Evolutionary conservation across 2,113 vertebrate genomes (phyloP), one percentile per base, ranked within the genome.

Genomic region (Aramus guarauna): DNA sequence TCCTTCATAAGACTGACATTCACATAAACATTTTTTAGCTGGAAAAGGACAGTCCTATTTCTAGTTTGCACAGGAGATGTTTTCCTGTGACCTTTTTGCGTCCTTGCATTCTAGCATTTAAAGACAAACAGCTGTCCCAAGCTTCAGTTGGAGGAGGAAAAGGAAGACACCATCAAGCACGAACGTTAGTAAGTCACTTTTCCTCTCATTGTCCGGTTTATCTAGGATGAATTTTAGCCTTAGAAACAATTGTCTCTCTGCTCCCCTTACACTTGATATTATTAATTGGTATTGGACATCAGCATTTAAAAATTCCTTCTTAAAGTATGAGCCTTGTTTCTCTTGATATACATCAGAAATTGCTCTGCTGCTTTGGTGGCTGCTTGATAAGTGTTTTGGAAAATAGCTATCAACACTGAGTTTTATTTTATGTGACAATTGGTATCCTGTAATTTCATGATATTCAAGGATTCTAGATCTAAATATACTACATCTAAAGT

Each of bases 121-220:
- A 75, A 93, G 90, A 95, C 85, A 94, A 96, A 90, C 88, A 92
- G 85, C 94, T 93, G 83, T 96, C 88, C 92, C 64, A 94, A 45
- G 60, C 71, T 94, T 95, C 90, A 91, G 72, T 1, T 95, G 73
- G 56, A 96, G 94, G 64, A 95, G 90, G 94, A 96, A 96, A 95
- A 93, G 96, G 92, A 96, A 94, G 96, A 93, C 76, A 92, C 39
- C 82, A 68, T 89, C 85, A 89, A 68, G 86, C 34, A 89, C 1
- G 5, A 93, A 94, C 93, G 75, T 94, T 92, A 94, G n/a, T 77
- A 94, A 94, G 55, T 60, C 52, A 75, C 58, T 93, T 94, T 95
- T 96, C 85, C 96, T 97, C 85, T 96, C 64, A 93, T 96, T 97
- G 95, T 97, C 76, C 5, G 1, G 23, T 81, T 45, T 75, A 90